Evolutionary conservation across 1,140 invertebrate genomes (phyloP), one percentile per base, ranked within the genome.

Genomic region (Frieseomelitta varia): DNA sequence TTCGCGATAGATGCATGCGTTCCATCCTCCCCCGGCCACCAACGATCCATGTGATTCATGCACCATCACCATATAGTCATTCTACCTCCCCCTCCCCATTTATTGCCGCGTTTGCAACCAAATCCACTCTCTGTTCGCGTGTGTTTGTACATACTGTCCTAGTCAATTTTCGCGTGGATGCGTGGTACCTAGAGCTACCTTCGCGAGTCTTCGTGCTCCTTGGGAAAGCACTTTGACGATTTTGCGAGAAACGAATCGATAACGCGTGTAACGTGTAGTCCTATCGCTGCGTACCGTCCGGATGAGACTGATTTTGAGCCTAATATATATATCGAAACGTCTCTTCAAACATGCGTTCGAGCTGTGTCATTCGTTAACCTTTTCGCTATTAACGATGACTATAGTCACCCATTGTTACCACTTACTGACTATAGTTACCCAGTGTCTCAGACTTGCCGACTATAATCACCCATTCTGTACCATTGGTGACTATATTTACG

Each of bases 1-100:
- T 63, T 63, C 15, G 77, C 63, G 65, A 69, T 80, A 81, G 55
- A 47, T 81, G 72, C 72, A 76, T 56, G 72, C 30, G 47, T 51
- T 56, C 69, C 65, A 21, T 10, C 17, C 15, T 10, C 24, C 10
- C 4, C 58, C 58, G 58, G n/a, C 58, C 58, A 61, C 24, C 51
- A 67, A 67, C 19, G 21, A 56, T 27, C 53, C 69, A 61, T 14
- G 6, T 19, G 68, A 58, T 73, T 51, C 68, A 6, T 73, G 30
- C 30, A 72, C 67, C 67, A 1, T 6, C 14, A n/a, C n/a, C n/a
- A n/a, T 17, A 12, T 47, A 47, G 34, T 21, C 55, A 56, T 4
- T 0, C 17, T 19, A 15, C 17, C 17, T 19, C 55, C 55, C 15
- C 55, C 55, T 56, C 15, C 24, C 8, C 69, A 3, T 17, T 53